Evolutionary conservation across 2,113 vertebrate species (phyloP), one percentile per base, ranked within the genome.

Genomic region (Chaetodon trifascialis): DNA sequence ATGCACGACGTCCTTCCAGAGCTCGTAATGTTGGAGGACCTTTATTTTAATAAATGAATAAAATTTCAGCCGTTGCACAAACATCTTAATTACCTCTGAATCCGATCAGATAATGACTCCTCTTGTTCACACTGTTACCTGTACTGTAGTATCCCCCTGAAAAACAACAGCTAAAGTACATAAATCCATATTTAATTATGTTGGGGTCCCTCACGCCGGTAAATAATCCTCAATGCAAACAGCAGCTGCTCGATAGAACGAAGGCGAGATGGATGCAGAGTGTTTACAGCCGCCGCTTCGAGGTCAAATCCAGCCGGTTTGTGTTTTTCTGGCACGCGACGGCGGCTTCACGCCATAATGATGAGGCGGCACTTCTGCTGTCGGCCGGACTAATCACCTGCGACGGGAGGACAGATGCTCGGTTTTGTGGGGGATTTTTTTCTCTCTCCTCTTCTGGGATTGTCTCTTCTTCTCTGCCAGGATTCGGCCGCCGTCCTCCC

Each of bases 371-470:
- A 68, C 49, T 87, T 76, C 82, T 79, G 30, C 75, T 0, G 36
- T 71, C 36, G 68, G 8, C 74, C 63, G 54, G 66, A 75, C 65
- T 89, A 88, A 91, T 90, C 86, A 76, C 51, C 85, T 76, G 83
- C 52, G 80, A 88, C 85, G 79, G 79, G 65, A 62, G 47, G 68
- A 85, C 86, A 90, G 90, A 90, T 87, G 88, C 73, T 80, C 76
- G 16, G 44, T 49, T 30, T 75, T 49, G 14, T 80, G 73, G 8
- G 8, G 7, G 38, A 7, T 40, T 40, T 40, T 40, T 40, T 40
- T 46, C 34, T 44, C 19, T 10, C n/a, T 11, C 70, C 69, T 82
- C 49, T 44, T 51, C 58, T 65, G 44, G 64, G 65, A 84, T 72
- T 87, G 66, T 65, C 59, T 52, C 40, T 62, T 4, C 63, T 60